phyloP scores from a whole-genome alignment of 2,888 invertebrate genomes.

The Lobophora halterata region DNA sequence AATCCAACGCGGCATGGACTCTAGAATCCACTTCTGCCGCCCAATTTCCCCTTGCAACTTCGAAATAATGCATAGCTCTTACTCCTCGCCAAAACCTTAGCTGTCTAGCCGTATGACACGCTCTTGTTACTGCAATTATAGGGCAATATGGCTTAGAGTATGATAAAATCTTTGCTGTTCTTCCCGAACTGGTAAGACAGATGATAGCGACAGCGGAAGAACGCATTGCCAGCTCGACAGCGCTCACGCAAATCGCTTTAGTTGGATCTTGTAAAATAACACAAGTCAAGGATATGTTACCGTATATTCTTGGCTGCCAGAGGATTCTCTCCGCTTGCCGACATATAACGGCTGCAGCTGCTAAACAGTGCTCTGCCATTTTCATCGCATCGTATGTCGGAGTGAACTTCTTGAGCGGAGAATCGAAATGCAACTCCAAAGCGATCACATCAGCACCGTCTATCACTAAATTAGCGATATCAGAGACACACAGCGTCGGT shows the following conservation, averaged over 20 bases:
- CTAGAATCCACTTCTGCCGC: conserved; percentile 59
- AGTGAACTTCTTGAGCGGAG: conserved; percentile 59
- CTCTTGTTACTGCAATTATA: conserved; percentile 86
- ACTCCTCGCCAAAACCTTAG: conserved; percentile 75
- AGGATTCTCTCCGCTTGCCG: conserved; percentile 92
- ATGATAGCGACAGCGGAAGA: conserved; percentile 81
- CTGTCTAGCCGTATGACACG: conserved; percentile 84
- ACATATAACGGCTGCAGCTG: conserved; percentile 87
- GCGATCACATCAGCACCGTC: conserved; percentile 94
- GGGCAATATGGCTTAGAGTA: conserved; percentile 87
- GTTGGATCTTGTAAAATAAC: conserved; percentile 77
- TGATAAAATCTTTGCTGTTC: conserved; percentile 86
- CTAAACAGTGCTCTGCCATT: conserved; percentile 84
- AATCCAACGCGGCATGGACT: conserved; percentile 63
- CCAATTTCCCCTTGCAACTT: conserved; percentile 55
- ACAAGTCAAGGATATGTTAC: conserved; percentile 83
- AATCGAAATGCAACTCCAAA: conserved; percentile 83
- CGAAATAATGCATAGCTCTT: conserved; percentile 77
- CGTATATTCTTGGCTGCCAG: conserved; percentile 90
- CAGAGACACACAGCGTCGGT: conserved; percentile 87
- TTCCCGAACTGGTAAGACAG: conserved; percentile 86
- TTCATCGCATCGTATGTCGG: conserved; percentile 55
- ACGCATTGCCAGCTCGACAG: conserved; percentile 64
- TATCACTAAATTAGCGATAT: conserved; percentile 94
- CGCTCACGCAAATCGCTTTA: conserved; percentile 75